A percentile compares a stretch with the other conserved stretches of the same genome.
Conservation (phyloP, 30 jellyfish, hydroid and myxozoan species). For the Nemopilema nomurai region DNA sequence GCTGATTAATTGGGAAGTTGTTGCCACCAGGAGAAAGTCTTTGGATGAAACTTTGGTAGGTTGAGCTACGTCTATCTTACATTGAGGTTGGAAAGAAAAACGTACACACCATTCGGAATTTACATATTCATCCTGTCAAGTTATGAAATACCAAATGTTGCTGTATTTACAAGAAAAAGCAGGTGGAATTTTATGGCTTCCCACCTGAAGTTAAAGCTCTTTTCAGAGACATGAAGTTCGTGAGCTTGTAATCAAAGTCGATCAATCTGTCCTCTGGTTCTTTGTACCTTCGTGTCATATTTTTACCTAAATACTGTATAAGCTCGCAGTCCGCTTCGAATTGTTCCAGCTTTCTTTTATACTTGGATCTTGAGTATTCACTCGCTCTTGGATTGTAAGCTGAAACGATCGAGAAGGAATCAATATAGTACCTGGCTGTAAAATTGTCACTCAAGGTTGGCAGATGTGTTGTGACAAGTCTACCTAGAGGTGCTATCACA, state of each 20-base stretch:
- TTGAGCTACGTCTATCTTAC: too few relatives aligned
- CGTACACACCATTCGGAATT: too few relatives aligned
- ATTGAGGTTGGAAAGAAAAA: too few relatives aligned
- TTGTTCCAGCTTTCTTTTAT: conserved; percentile 59
- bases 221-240: conserved; percentile 62
- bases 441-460: neutral
- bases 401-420: neutral
- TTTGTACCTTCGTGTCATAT: conserved; percentile 73
- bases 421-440: neutral
- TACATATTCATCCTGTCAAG: too few relatives aligned
- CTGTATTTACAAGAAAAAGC: conserved; percentile 1
- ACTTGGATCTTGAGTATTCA: conserved; percentile 78
- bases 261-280: conserved; percentile 96
- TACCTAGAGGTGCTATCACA: too few relatives aligned
- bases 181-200: neutral
- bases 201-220: conserved; percentile 25
- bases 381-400: conserved; percentile 91
- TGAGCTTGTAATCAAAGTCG: conserved; percentile 82
- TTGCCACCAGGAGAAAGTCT: too few relatives aligned
- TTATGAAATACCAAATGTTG: neutral
- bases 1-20: neutral
- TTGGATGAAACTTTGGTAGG: too few relatives aligned
- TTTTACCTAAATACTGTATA: conserved; percentile 74
- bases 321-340: conserved; percentile 84
- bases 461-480: neutral